Conservation (phyloP, 2,113 vertebrate species). For the Bettongia penicillata region DNA sequence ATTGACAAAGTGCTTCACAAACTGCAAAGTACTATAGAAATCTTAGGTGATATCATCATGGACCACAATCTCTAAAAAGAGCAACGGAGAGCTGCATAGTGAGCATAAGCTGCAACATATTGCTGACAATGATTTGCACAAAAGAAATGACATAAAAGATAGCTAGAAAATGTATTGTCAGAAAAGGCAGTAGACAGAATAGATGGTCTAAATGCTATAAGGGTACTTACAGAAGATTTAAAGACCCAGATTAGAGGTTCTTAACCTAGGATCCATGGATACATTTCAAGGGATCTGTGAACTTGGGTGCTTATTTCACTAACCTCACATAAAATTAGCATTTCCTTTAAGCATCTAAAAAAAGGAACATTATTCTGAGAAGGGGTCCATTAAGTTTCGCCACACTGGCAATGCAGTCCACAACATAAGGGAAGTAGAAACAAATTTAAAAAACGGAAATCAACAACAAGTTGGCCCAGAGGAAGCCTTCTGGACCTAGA, state of each 20-base stretch:
- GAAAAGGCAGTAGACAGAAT: neutral
- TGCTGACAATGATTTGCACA: neutral
- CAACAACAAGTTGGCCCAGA: neutral
- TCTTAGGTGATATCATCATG: neutral
- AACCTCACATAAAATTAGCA: neutral
- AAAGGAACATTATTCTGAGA: neutral
- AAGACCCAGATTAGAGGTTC: neutral
- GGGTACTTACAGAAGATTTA: neutral
- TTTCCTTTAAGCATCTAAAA: neutral
- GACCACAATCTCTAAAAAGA: neutral
- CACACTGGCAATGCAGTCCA: neutral
- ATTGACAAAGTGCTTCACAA: neutral
- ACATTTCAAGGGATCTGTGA: neutral
- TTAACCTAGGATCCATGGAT: neutral
- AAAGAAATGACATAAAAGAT: neutral
- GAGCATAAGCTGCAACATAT: neutral
- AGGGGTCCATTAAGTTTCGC: neutral
- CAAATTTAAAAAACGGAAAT: too few relatives aligned
- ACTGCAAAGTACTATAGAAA: neutral
- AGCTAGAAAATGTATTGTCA: neutral
- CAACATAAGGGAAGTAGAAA: neutral
- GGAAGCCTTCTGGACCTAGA: neutral
- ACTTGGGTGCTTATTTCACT: neutral
- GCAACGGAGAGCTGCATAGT: neutral
- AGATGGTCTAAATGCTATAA: neutral